Base-by-base conservation (phyloP, 2,888 invertebrate genomes). In the Apodemia duryi region DNA sequence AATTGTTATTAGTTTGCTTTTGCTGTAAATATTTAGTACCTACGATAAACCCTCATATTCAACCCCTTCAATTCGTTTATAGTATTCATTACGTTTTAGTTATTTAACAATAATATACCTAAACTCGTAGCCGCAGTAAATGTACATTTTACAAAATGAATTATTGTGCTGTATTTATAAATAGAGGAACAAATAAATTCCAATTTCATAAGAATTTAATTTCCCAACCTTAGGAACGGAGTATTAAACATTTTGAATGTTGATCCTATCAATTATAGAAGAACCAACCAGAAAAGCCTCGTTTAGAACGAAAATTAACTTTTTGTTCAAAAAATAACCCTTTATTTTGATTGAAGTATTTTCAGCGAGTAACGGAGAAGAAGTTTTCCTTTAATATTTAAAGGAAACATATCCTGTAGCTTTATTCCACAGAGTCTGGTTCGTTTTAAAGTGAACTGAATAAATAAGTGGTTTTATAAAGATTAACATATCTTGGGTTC, bases 301-400 rank as follows among this genome's bases (percentile, higher is more conserved):
- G 52, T 10, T 10, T 9, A 29, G 11, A 54, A 54, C 6, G 54
- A 28, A 2, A 54, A 57, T 57, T 57, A 57, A 57, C 28, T 57
- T 57, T 57, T 32, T 11, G 29, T 57, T 2, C 6, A 57, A 32
- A 13, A 32, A 13, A 3, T 2, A 32, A 54, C 54, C 57, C 57
- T 28, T 32, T 57, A 32, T 52, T 52, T 52, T 52, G 57, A 57
- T 57, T 32, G 57, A 57, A 57, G 32, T 28, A 54, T 28, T 54
- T 32, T 35, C 29, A 60, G 11, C 57, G 57, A 11, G 32, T 60
- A 60, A 60, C 32, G 57, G 57, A 13, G 32, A 57, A 29, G 57
- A 61, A 65, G 65, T 65, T 65, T 65, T 52, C 38, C 41, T 65
- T 61, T n/a, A 65, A 65, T 65, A 65, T 65, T 61, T 65, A 51